Percentiles rank a stretch among this genome's conserved stretches.
phyloP scores from a whole-genome alignment of 2,113 vertebrate genomes.

The Ophthalmolycus amberensis region DNA sequence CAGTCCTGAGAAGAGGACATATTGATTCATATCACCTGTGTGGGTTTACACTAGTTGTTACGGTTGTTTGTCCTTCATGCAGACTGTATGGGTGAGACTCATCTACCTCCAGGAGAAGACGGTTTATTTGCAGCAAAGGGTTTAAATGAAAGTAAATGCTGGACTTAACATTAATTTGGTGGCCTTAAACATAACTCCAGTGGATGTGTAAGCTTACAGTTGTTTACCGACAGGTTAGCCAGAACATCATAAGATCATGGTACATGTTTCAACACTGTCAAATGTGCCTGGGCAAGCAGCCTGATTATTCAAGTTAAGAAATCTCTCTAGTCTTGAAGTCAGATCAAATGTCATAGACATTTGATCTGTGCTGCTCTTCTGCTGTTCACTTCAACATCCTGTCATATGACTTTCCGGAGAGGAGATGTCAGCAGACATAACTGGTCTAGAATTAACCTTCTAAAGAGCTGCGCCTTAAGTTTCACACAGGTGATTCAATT shows the following conservation, averaged over 20 bases:
- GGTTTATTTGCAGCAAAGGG: not conserved
- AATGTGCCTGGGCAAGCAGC: not conserved
- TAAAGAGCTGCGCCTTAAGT: not conserved
- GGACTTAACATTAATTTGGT: not conserved
- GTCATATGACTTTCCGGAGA: conserved; percentile 13
- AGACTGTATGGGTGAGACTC: not conserved
- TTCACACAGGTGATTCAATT: conserved; percentile 28
- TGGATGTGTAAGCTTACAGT: not conserved
- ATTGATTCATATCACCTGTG: not conserved
- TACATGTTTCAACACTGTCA: not conserved
- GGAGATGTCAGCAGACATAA: not conserved
- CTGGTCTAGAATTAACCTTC: not conserved
- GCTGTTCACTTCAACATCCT: conserved; percentile 12
- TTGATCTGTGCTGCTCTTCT: conserved; percentile 6
- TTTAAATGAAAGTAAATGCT: not conserved
- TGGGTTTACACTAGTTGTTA: not conserved
- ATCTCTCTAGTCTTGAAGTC: conserved; percentile 10
- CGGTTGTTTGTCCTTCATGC: not conserved
- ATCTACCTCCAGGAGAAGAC: not conserved
- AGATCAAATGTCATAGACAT: too few species aligned
- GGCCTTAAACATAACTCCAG: not conserved
- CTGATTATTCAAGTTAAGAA: not conserved
- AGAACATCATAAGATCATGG: not conserved
- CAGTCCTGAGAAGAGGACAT: too few species aligned
- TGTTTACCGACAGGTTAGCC: not conserved